These are phyloP conservation scores for Prinia subflava DNA, from an alignment of 2,113 vertebrate genomes.

Conservation along the genomic window DNA sequence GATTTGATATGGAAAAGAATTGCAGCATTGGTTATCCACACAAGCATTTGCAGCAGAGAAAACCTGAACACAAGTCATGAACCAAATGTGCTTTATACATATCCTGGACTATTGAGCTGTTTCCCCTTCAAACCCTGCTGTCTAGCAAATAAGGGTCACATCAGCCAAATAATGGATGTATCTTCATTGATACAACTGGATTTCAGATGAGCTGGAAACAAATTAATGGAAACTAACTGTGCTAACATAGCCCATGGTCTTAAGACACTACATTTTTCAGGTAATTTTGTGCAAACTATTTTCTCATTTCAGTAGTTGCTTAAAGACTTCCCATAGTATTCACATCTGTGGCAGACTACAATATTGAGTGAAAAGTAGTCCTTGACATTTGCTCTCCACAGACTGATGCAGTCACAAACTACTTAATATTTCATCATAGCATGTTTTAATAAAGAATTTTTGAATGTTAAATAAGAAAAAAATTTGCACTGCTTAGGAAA, in stretches of 20 bases:
- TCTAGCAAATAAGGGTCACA: background rate
- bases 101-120: background rate
- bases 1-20: background rate
- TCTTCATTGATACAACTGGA: background rate
- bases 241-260: background rate
- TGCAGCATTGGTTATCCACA: background rate
- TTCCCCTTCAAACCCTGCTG: background rate
- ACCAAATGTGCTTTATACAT: background rate
- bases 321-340: background rate
- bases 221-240: background rate
- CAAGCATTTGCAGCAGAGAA: background rate
- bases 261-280: background rate
- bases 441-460: background rate
- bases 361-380: background rate
- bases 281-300: background rate
- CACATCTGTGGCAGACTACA: background rate
- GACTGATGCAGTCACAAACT: background rate
- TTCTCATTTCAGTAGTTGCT: background rate
- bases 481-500: background rate
- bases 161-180: fast-evolving
- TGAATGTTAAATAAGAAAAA: background rate
- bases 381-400: background rate
- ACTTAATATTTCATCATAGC: background rate
- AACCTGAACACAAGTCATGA: background rate
- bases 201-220: background rate